These are phyloP conservation scores for Amblyraja radiata DNA, from an alignment of 2,797 vertebrate genomes.

Conservation along the genomic window DNA sequence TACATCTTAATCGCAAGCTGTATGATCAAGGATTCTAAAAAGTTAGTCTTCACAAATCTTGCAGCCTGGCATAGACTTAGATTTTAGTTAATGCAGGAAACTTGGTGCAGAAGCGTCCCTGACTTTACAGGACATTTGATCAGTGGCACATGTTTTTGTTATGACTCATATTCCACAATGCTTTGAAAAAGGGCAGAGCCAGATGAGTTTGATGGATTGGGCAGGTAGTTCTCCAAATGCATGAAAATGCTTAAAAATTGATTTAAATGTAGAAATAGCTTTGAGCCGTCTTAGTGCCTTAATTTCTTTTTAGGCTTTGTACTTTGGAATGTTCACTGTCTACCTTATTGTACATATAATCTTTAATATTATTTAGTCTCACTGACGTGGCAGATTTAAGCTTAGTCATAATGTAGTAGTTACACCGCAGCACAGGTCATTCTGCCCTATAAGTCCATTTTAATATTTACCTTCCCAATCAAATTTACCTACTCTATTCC, in stretches of 20 bases:
- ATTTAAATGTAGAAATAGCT: not conserved
- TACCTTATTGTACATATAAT: not conserved
- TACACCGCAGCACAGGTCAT: not conserved
- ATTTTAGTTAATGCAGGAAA: not conserved
- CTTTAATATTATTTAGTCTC: not conserved
- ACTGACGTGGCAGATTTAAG: not conserved
- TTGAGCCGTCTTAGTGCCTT: not conserved
- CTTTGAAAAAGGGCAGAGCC: not conserved
- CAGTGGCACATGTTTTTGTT: not conserved
- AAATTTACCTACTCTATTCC: not conserved
- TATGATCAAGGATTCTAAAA: not conserved
- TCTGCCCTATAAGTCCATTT: not conserved
- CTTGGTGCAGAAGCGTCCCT: not conserved
- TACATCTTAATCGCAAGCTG: not conserved
- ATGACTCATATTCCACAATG: not conserved
- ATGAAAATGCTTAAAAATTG: not conserved
- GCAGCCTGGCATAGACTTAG: not conserved
- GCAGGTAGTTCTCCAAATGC: not conserved
- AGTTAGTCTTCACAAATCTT: not conserved
- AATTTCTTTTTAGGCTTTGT: not conserved
- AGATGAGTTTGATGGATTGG: not conserved
- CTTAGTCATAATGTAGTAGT: not conserved
- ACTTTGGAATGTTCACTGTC: not conserved
- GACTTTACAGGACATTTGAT: not conserved
- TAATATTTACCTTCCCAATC: not conserved